Percentiles rank a stretch among this genome's conserved stretches.
Conservation (phyloP, 2,113 vertebrate genomes). For the Acanthisitta chloris region DNA sequence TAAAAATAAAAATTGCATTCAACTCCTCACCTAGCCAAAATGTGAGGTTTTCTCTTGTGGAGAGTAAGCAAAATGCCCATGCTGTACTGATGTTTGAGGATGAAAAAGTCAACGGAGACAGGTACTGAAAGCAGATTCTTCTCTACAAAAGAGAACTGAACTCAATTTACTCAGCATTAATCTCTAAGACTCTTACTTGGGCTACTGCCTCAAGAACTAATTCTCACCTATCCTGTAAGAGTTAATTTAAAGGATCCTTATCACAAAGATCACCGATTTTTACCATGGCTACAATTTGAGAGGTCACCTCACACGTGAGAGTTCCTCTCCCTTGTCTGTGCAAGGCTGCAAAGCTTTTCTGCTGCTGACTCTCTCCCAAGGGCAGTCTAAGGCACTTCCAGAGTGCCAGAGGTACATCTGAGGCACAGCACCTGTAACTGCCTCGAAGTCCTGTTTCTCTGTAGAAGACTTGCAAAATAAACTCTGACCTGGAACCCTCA, state of each 20-base stretch:
- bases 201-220: not conserved
- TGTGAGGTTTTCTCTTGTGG: not conserved
- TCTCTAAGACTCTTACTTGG: not conserved
- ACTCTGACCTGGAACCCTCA: not conserved
- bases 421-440: not conserved
- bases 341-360: not conserved
- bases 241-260: not conserved
- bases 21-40: not conserved
- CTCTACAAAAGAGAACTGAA: not conserved
- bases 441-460: not conserved
- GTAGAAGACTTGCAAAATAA: not conserved
- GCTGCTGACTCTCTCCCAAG: not conserved
- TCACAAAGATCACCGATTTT: not conserved
- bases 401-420: not conserved
- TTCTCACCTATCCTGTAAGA: not conserved
- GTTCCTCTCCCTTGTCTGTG: not conserved
- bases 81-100: not conserved
- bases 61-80: not conserved
- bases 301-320: not conserved
- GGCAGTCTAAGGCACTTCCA: not conserved
- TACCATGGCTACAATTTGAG: fast-evolving
- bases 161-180: not conserved
- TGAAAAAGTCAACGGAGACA: not conserved
- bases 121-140: not conserved
- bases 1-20: not conserved